Conservation (phyloP, 2,113 vertebrate species). For the Illadopsis cleaveri region DNA sequence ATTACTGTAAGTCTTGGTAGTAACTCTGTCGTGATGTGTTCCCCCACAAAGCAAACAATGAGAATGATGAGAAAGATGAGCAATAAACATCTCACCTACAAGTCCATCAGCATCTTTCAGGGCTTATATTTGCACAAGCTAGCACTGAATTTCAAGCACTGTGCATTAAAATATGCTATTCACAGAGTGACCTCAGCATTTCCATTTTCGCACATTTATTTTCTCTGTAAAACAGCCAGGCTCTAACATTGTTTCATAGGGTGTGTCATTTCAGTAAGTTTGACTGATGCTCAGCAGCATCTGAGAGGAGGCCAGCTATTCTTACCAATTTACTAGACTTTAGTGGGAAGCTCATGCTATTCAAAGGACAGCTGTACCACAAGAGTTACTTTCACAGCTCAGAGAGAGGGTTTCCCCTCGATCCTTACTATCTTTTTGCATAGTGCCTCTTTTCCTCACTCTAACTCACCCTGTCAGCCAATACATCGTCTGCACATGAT, state of each 20-base stretch:
- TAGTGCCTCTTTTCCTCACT: background rate
- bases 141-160: constrained; percentile 35
- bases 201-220: constrained; percentile 20
- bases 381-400: constrained; percentile 44
- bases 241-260: constrained; percentile 42
- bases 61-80: background rate
- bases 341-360: constrained; percentile 23
- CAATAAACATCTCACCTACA: background rate
- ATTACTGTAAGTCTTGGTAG: background rate
- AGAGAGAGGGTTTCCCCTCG: background rate
- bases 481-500: background rate
- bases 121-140: background rate
- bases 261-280: constrained; percentile 26
- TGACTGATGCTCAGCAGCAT: constrained; percentile 42
- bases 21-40: background rate
- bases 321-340: constrained; percentile 51
- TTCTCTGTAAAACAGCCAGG: constrained; percentile 32
- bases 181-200: constrained; percentile 42
- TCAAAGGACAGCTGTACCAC: constrained; percentile 55
- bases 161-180: constrained; percentile 14
- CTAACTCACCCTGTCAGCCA: background rate
- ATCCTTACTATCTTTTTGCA: background rate
- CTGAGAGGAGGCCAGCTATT: constrained; percentile 5
- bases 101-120: background rate
- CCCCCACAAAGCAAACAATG: background rate